Evolutionary conservation across 1,140 invertebrate genomes (phyloP), one percentile per base, ranked within the genome.

Genomic region (Bursaphelenchus mucronatus): DNA sequence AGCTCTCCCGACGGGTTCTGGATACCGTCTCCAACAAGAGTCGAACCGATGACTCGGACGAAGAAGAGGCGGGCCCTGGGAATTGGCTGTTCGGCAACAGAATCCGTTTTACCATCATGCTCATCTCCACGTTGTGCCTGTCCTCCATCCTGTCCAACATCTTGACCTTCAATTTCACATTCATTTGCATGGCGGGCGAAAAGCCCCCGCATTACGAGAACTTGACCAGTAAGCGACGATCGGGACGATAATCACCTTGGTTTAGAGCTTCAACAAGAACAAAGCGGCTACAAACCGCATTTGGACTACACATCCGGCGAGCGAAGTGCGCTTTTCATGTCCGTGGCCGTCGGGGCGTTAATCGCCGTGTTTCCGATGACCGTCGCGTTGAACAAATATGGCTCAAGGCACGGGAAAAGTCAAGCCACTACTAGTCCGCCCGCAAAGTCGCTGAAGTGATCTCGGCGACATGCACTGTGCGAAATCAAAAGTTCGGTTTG

Each of bases 81-180:
- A 73, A 75, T 49, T 73, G 71, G 53, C 58, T 73, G 11, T 73
- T 73, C 51, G 71, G 71, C 30, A 62, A 71, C 10, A 65, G 57
- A 51, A 76, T 79, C 54, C 76, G 76, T 46, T 78, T 79, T 62
- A 66, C 74, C 10, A 80, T 79, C 41, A 71, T 79, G 61, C 54
- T 76, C 50, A 62, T 79, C 41, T 67, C 73, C 13, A 79, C 80
- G 13, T 54, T 77, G 0, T 81, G 78, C 45, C 68, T 79, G 10
- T 70, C 79, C n/a, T 76, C 69, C n/a, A 76, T 79, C 56, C 64
- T 78, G 58, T 62, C 62, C 50, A 79, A 79, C 59, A 79, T 79
- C 15, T 58, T 79, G 30, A 79, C 76, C 40, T 79, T 81, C 68
- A 79, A 79, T 62, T 79, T 79, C 61, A 76, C 79, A 9, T 75